Conservation (phyloP, 2,888 invertebrate species). For the Lycia hirtaria region DNA sequence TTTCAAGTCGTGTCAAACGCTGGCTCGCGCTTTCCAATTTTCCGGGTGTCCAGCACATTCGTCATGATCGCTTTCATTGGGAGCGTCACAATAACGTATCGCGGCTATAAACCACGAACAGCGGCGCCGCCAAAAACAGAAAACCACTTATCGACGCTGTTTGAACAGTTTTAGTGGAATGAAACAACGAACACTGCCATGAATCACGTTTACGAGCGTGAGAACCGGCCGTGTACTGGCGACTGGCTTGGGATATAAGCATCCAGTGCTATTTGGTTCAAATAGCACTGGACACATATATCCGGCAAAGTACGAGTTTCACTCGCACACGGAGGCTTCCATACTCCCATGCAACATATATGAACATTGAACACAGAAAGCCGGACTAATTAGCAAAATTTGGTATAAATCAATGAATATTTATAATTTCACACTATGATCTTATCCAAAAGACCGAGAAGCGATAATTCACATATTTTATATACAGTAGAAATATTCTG, state of each 20-base stretch:
- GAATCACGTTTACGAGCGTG: slow-evolving; percentile 23
- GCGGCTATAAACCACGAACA: slow-evolving; percentile 21
- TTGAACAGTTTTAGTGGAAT: slow-evolving; percentile 30
- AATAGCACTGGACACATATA: too few species aligned
- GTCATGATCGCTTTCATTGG: slow-evolving; percentile 28
- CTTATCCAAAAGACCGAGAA: too few species aligned
- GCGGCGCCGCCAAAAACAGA: slow-evolving; percentile 16
- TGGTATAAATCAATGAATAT: too few species aligned
- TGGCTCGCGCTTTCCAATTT: slow-evolving; percentile 19
- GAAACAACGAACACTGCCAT: slow-evolving; percentile 17
- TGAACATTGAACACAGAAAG: too few species aligned
- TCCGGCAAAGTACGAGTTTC: too few species aligned
- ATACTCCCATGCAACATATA: too few species aligned
- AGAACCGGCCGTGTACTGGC: not conserved
- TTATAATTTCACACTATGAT: too few species aligned
- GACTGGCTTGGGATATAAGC: not conserved
- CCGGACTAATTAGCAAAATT: too few species aligned
- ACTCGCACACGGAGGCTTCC: too few species aligned
- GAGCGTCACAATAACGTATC: slow-evolving; percentile 34
- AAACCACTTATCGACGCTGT: slow-evolving; percentile 25
- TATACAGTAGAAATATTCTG: too few species aligned
- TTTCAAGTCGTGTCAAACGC: not conserved
- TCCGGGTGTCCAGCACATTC: slow-evolving; percentile 20
- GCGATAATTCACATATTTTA: too few species aligned
- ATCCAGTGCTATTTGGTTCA: too few species aligned